Conservation (phyloP, 2,888 invertebrate species). For the Scaeva pyrastri region DNA sequence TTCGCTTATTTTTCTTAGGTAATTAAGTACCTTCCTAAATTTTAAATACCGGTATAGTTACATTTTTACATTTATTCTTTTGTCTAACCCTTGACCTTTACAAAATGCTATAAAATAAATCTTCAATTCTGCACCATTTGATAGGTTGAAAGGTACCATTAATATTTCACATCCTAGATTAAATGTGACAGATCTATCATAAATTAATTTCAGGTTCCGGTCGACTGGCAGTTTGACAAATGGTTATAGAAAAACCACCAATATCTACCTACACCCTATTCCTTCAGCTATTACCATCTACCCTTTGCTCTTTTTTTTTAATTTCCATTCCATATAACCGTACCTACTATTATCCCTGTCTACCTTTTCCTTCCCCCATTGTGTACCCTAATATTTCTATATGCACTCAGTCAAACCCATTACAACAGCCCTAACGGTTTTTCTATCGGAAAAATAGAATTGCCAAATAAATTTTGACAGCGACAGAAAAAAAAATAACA, state of each 20-base stretch:
- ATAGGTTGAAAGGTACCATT: neutral
- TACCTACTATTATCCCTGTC: neutral
- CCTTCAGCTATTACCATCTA: neutral
- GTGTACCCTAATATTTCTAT: conserved; percentile 6
- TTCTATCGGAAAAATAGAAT: conserved; percentile 17
- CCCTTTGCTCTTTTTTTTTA: conserved; percentile 23
- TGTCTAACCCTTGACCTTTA: neutral
- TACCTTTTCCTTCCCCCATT: too few relatives aligned
- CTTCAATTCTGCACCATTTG: neutral
- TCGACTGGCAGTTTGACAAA: conserved; percentile 28
- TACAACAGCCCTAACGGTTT: conserved; percentile 20
- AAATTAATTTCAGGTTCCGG: conserved; percentile 26
- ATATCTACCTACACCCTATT: neutral
- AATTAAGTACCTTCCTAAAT: too few relatives aligned
- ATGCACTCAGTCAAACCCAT: neutral
- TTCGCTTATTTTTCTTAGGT: too few relatives aligned
- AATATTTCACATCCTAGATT: neutral
- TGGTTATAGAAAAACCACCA: conserved; percentile 11
- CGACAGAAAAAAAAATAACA: neutral
- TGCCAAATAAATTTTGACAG: conserved; percentile 16
- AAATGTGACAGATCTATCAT: conserved; percentile 39
- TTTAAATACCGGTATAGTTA: neutral
- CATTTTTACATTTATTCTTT: neutral
- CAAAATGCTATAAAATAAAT: neutral
- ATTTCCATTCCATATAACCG: neutral